Evolutionary conservation across 2,113 vertebrate genomes (phyloP).

Genomic region (Psilopsiagon aurifrons): DNA sequence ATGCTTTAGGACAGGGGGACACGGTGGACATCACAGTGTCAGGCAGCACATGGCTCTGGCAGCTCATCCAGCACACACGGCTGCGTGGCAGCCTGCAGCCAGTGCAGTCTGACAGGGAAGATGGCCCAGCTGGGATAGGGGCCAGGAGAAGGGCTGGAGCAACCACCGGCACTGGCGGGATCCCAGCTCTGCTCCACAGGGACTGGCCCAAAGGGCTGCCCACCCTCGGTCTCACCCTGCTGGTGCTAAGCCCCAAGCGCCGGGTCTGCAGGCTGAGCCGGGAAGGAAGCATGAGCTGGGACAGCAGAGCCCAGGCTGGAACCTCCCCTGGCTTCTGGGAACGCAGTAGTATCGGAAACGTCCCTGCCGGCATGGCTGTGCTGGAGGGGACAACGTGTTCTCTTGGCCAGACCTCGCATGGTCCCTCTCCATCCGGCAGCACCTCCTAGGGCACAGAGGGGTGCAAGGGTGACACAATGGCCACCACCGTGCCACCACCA

Average conservation of each 20-base stretch:
- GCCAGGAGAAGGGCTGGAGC: slow-evolving; percentile 4
- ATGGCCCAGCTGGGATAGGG: not conserved
- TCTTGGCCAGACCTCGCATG: fast-evolving
- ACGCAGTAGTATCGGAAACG: not conserved
- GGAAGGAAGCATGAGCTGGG: not conserved
- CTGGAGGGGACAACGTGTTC: not conserved
- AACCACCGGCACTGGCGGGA: fast-evolving
- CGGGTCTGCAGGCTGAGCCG: not conserved
- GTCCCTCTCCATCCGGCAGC: not conserved
- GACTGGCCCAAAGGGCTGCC: not conserved
- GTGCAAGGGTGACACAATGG: not conserved
- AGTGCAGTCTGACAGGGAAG: not conserved
- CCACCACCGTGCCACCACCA: not conserved
- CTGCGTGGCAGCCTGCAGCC: not conserved
- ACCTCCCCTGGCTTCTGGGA: slow-evolving; percentile 8
- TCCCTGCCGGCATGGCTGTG: not conserved
- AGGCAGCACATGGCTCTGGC: not conserved
- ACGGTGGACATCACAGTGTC: not conserved
- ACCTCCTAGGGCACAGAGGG: not conserved
- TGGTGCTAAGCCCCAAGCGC: not conserved
- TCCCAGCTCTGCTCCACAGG: not conserved
- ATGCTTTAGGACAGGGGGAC: not conserved
- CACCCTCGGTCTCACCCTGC: fast-evolving
- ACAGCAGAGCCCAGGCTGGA: not conserved
- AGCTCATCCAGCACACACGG: not conserved